A percentile compares a stretch with the other conserved stretches of the same genome.
phyloP scores from a whole-genome alignment of 2,797 vertebrate genomes.

The Cygnus olor region DNA sequence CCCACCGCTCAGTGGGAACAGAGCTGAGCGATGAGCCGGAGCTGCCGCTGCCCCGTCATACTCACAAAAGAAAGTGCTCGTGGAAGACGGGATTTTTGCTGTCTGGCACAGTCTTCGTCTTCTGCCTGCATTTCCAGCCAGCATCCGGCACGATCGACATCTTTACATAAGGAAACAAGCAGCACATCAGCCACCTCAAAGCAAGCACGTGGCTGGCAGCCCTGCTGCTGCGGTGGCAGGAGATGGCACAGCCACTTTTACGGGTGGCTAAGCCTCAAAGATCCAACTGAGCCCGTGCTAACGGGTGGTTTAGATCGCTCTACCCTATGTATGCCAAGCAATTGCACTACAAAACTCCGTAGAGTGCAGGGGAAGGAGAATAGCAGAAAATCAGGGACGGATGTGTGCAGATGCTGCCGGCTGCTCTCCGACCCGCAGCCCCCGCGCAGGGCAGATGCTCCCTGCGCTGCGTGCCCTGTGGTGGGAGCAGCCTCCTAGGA shows the following conservation, averaged over 20 bases:
- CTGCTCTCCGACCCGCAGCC: neutral
- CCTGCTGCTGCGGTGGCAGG: neutral
- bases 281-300: neutral
- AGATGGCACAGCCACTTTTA: neutral
- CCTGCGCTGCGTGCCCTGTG: neutral
- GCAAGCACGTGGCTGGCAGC: neutral
- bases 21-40: neutral
- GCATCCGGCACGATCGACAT: slow-evolving; percentile 76
- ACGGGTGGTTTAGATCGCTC: neutral
- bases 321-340: neutral
- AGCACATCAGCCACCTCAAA: neutral
- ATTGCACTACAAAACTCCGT: neutral
- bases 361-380: neutral
- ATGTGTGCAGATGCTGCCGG: neutral
- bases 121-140: slow-evolving; percentile 57
- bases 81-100: slow-evolving; percentile 77
- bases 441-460: neutral
- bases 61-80: slow-evolving; percentile 80
- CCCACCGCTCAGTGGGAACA: neutral
- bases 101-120: slow-evolving; percentile 71
- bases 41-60: neutral
- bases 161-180: slow-evolving; percentile 50
- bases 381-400: neutral
- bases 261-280: neutral
- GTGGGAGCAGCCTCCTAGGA: neutral